phyloP scores from a whole-genome alignment of 2,797 vertebrate genomes.

The Gypaetus barbatus region DNA sequence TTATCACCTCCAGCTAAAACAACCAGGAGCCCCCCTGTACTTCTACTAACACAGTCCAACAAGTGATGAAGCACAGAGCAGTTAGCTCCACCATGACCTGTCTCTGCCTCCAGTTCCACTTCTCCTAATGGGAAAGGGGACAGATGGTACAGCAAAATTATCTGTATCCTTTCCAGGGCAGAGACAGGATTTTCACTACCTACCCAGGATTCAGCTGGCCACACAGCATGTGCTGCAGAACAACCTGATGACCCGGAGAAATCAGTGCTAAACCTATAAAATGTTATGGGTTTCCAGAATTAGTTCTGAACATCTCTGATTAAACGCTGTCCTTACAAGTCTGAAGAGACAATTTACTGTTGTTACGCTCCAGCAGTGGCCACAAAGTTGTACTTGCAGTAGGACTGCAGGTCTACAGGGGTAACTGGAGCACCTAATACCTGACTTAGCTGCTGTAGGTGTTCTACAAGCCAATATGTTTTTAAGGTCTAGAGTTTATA shows the following conservation, averaged over 20 bases:
- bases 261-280: background rate
- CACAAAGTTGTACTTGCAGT: background rate
- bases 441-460: background rate
- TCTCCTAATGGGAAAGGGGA: background rate
- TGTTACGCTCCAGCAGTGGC: background rate
- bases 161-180: background rate
- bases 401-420: background rate
- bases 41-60: background rate
- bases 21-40: background rate
- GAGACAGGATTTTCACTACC: background rate
- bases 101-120: background rate
- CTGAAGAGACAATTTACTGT: background rate
- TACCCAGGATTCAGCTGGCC: background rate
- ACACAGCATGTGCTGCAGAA: background rate
- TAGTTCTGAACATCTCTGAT: background rate
- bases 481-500: background rate
- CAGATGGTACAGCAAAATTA: background rate
- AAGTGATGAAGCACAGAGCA: background rate
- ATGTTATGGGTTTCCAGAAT: background rate
- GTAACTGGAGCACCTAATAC: background rate
- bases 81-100: background rate
- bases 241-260: background rate
- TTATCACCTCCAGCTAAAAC: background rate
- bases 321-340: background rate
- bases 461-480: background rate